Conservation (phyloP, 2,113 vertebrate genomes). For the Notothenia coriiceps region DNA sequence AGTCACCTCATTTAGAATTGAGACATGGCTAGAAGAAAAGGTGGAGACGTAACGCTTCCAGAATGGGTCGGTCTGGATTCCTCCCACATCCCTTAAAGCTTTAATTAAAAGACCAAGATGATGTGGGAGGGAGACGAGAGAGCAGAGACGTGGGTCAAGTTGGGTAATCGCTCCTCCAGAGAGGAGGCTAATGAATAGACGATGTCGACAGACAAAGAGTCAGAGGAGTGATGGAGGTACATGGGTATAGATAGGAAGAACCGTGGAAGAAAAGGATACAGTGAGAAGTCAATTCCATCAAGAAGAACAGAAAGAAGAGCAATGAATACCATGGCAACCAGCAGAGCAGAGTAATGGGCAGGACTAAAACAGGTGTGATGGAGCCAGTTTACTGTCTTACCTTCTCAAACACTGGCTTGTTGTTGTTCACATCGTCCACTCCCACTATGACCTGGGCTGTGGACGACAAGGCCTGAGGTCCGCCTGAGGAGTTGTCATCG, state of each 20-base stretch:
- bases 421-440: constrained; percentile 91
- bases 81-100: constrained; percentile 73
- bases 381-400: constrained; percentile 65
- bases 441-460: constrained; percentile 88
- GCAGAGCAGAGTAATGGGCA: constrained; percentile 27
- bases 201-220: constrained; percentile 52
- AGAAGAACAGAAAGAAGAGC: background rate
- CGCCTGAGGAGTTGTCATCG: constrained; percentile 89
- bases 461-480: constrained; percentile 85
- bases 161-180: constrained; percentile 79
- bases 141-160: constrained; percentile 66
- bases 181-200: constrained; percentile 66
- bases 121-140: constrained; percentile 67
- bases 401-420: constrained; percentile 92
- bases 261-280: background rate
- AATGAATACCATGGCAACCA: background rate
- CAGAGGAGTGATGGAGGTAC: constrained; percentile 28
- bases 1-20: constrained; percentile 72
- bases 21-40: constrained; percentile 65
- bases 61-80: constrained; percentile 50
- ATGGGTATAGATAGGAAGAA: constrained; percentile 3
- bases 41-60: constrained; percentile 55
- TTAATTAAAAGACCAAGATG: constrained; percentile 82
- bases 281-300: background rate
- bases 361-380: constrained; percentile 10